Percentiles rank a stretch among this genome's conserved stretches.
These are phyloP conservation scores for Dryobota labecula DNA, from an alignment of 2,888 invertebrate species.

Conservation along the genomic window DNA sequence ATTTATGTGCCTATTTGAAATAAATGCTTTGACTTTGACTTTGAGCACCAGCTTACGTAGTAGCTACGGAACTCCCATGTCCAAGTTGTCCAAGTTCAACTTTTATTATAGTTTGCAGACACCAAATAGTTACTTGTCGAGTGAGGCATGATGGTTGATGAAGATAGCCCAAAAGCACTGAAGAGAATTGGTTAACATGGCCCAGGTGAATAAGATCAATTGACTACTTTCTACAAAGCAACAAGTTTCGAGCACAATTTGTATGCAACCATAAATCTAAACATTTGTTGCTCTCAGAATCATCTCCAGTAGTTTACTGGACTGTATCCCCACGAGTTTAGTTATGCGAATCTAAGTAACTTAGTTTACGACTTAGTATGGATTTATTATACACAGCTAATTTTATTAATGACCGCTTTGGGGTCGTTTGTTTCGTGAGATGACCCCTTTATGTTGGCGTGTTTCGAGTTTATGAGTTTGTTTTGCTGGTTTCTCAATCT, in stretches of 20 bases:
- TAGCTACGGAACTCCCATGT: too few species aligned
- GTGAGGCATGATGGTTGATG: not conserved
- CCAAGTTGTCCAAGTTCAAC: not conserved
- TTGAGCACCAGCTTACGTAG: too few species aligned
- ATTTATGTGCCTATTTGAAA: too few species aligned
- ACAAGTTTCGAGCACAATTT: constrained; percentile 30
- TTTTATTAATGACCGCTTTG: constrained; percentile 59
- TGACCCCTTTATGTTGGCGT: constrained; percentile 9
- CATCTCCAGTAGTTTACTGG: constrained; percentile 22
- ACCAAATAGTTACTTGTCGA: not conserved
- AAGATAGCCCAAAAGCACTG: not conserved
- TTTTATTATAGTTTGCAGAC: not conserved
- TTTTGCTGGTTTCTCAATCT: constrained; percentile 10
- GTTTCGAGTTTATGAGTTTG: constrained; percentile 30
- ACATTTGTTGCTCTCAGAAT: constrained; percentile 28
- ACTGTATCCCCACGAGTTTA: constrained; percentile 39
- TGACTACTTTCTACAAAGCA: constrained; percentile 13
- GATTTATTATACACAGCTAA: constrained; percentile 55
- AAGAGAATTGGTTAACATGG: too few species aligned
- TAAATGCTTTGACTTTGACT: too few species aligned
- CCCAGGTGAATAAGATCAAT: not conserved
- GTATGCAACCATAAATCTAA: constrained; percentile 14
- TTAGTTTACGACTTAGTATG: constrained; percentile 49
- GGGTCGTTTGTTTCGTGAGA: constrained; percentile 36
- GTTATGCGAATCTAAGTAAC: constrained; percentile 50